These are phyloP conservation scores for Colius striatus DNA, from an alignment of 2,113 vertebrate genomes.

Conservation along the genomic window DNA sequence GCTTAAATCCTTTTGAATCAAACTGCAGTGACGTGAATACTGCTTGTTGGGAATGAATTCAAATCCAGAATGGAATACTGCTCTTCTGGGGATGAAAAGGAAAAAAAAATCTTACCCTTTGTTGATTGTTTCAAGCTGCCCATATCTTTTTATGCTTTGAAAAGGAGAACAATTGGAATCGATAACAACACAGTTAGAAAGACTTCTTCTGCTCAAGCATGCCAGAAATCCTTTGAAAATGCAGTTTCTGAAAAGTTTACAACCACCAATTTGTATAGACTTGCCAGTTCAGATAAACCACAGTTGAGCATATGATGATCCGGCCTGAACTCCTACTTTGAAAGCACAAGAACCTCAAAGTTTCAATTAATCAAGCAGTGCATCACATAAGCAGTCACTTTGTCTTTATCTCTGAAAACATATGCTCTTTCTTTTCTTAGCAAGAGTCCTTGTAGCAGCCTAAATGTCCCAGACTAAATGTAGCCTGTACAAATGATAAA, in stretches of 20 bases:
- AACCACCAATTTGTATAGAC: not conserved
- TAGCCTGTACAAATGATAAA: not conserved
- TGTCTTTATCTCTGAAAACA: not conserved
- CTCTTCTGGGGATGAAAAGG: not conserved
- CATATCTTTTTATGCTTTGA: not conserved
- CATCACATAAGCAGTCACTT: not conserved
- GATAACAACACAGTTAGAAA: not conserved
- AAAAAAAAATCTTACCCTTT: not conserved
- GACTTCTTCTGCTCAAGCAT: not conserved
- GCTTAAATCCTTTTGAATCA: not conserved
- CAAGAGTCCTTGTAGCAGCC: not conserved
- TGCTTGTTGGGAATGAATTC: not conserved
- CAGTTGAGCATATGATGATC: rapidly evolving
- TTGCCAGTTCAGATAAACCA: not conserved
- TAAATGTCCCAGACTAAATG: not conserved
- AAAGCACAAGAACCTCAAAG: not conserved
- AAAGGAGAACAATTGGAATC: not conserved
- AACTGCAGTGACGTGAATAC: not conserved
- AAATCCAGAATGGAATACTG: not conserved
- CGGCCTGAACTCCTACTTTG: not conserved
- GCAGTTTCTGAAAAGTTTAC: not conserved
- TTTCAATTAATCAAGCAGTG: not conserved
- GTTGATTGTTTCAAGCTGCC: not conserved
- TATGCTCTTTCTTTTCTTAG: not conserved
- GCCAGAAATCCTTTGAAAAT: not conserved